phyloP scores from a whole-genome alignment of 30 jellyfish, hydroid and myxozoan species.

The Hydractinia echinata region DNA sequence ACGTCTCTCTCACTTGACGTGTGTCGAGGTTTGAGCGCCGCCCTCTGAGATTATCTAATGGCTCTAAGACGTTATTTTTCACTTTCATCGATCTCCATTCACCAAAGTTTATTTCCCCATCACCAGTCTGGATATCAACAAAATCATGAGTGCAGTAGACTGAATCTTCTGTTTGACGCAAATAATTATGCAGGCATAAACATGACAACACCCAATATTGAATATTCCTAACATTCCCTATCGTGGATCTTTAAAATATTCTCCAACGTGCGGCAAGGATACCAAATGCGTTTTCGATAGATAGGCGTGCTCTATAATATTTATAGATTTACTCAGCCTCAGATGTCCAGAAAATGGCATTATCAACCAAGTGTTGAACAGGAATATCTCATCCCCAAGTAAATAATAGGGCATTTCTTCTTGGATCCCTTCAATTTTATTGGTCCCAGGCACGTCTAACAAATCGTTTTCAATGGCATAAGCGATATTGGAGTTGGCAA shows the following conservation, averaged over 20 bases:
- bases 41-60: neutral
- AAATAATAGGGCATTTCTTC: slow-evolving; percentile 37
- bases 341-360: slow-evolving; percentile 50
- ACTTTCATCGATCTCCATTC: slow-evolving; percentile 23
- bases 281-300: slow-evolving; percentile 24
- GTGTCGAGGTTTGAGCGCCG: neutral
- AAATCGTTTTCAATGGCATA: slow-evolving; percentile 24
- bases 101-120: slow-evolving; percentile 36
- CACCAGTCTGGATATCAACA: slow-evolving; percentile 42
- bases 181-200: too few relatives aligned
- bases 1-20: neutral
- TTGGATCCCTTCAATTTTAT: slow-evolving; percentile 23
- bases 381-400: slow-evolving; percentile 31
- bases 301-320: neutral
- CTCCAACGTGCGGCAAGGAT: slow-evolving; percentile 43
- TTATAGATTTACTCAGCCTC: slow-evolving; percentile 34
- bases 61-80: neutral
- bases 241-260: slow-evolving; percentile 25
- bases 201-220: slow-evolving; percentile 15
- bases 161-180: slow-evolving; percentile 50
- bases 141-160: slow-evolving; percentile 38
- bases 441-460: slow-evolving; percentile 20
- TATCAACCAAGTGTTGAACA: slow-evolving; percentile 40
- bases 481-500: neutral
- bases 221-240: slow-evolving; percentile 18